Percentiles rank a stretch among this genome's conserved stretches.
Evolutionary conservation across 2,888 invertebrate genomes (phyloP).

Genomic region (Crossocerus cetratus): DNA sequence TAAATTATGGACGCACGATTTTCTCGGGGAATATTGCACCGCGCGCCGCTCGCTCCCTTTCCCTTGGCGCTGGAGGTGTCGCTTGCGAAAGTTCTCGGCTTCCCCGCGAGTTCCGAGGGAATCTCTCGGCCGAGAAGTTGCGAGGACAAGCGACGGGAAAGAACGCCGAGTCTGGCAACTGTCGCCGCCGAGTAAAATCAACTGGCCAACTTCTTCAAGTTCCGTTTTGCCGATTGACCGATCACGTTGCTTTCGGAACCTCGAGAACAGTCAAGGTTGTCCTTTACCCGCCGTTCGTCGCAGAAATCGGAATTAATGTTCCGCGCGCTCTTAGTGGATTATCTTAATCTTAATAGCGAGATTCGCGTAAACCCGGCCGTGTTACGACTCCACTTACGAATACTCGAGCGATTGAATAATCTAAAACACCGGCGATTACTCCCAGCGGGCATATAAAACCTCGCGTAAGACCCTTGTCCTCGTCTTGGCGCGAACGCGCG

Average conservation of each 20-base stretch:
- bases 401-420: not conserved
- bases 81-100: not conserved
- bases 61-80: not conserved
- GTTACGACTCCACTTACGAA: conserved; percentile 9
- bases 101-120: not conserved
- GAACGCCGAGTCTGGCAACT: too few relatives aligned
- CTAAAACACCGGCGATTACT: conserved; percentile 21
- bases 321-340: conserved; percentile 12
- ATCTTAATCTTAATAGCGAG: conserved; percentile 17
- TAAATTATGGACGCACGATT: not conserved
- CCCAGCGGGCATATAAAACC: conserved; percentile 11
- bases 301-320: conserved; percentile 2
- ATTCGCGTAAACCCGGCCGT: conserved; percentile 1
- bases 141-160: too few relatives aligned
- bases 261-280: too few relatives aligned
- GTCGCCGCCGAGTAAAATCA: too few relatives aligned
- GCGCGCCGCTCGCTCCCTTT: not conserved
- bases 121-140: too few relatives aligned
- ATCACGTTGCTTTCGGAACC: too few relatives aligned
- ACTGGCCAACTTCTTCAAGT: too few relatives aligned
- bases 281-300: conserved; percentile 1
- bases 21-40: not conserved
- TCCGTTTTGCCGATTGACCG: too few relatives aligned
- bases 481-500: not conserved
- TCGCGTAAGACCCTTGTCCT: conserved; percentile 10